Conservation (phyloP, 2,113 vertebrate genomes). For the Sorex fumeus region DNA sequence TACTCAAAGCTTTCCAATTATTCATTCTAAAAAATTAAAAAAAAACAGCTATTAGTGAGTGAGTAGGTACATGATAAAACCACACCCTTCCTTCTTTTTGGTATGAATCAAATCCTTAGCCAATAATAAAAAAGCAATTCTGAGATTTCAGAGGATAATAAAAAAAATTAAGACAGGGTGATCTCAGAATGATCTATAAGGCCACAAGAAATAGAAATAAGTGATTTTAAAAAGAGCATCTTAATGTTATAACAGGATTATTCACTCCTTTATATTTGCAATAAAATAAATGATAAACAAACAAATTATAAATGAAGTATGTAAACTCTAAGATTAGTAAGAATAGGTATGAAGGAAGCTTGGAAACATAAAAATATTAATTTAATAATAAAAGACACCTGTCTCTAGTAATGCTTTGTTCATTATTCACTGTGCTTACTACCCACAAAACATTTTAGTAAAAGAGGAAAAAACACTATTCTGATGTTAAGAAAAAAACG, state of each 20-base stretch:
- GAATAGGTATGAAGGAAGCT: background rate
- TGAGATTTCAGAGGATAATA: background rate
- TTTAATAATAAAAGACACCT: background rate
- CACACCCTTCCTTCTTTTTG: background rate
- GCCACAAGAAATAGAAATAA: background rate
- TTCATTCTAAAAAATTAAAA: background rate
- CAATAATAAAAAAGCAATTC: background rate
- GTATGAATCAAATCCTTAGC: background rate
- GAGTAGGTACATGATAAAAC: rapidly evolving
- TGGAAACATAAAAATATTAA: background rate
- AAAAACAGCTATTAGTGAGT: background rate
- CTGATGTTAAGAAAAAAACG: background rate
- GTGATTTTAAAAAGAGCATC: background rate
- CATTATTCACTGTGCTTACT: background rate
- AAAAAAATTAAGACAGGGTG: background rate
- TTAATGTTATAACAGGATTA: background rate
- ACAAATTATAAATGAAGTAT: background rate
- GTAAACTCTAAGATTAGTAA: background rate
- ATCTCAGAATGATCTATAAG: no score
- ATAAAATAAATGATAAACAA: background rate
- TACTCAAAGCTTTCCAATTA: no score
- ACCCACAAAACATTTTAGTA: background rate
- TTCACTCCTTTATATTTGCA: background rate
- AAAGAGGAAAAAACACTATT: background rate
- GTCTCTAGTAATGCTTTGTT: background rate